Conservation (phyloP, 2,797 vertebrate species). For the Hylomyscus alleni region DNA sequence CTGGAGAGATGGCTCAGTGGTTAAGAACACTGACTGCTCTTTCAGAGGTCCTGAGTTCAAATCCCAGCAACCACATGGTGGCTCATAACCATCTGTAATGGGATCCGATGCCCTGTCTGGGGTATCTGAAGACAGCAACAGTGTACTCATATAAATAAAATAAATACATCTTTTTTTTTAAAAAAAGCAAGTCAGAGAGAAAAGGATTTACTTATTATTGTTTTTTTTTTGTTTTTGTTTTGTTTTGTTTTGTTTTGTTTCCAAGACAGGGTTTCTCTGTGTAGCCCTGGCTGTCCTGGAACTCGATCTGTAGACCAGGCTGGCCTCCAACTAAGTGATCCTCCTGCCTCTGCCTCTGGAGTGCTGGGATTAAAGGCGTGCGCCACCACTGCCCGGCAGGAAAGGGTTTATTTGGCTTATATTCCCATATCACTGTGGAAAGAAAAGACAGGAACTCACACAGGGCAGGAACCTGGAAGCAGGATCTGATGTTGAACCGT, state of each 20-base stretch:
- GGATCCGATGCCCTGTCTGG: too few species aligned
- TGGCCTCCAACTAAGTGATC: neutral
- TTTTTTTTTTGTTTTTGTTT: too few species aligned
- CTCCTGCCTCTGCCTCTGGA: neutral
- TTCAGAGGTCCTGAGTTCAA: too few species aligned
- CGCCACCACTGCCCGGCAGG: neutral
- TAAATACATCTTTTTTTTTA: too few species aligned
- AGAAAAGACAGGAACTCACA: neutral
- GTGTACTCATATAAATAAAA: too few species aligned
- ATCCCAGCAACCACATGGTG: too few species aligned
- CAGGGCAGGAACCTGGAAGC: neutral
- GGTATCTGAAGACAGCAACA: too few species aligned
- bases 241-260: too few species aligned
- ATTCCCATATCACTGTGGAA: too few species aligned
- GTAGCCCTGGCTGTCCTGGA: neutral
- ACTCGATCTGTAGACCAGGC: neutral
- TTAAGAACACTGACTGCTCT: too few species aligned
- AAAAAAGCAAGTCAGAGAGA: neutral
- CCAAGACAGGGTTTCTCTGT: neutral
- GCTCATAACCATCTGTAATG: too few species aligned
- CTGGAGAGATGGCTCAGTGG: too few species aligned
- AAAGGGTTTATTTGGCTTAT: neutral
- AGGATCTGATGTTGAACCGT: neutral
- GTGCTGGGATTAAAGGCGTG: neutral
- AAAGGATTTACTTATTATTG: neutral